Evolutionary conservation across 1,140 invertebrate genomes (phyloP).

Genomic region (Drosophila repleta): DNA sequence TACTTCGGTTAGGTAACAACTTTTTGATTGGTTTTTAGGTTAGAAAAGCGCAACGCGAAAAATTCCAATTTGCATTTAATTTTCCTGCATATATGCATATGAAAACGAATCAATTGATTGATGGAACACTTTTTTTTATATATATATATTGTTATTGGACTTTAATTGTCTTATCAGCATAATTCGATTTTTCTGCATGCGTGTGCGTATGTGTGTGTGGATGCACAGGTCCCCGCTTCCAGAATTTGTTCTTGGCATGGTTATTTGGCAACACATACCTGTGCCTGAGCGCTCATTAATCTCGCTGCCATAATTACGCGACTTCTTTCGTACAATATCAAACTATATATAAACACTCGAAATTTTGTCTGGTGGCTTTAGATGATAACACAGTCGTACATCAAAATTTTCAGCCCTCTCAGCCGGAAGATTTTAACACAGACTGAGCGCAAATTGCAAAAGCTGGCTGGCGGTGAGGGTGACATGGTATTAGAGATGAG

Average conservation of each 20-base stretch:
- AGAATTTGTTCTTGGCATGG: constrained; percentile 2
- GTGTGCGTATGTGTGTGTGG: constrained; percentile 13
- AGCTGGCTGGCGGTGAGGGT: constrained; percentile 29
- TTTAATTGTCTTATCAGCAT: constrained; percentile 52
- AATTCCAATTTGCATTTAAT: constrained; percentile 29
- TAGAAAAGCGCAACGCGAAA: constrained; percentile 67
- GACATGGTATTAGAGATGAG: constrained; percentile 33
- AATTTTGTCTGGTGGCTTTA: constrained; percentile 40
- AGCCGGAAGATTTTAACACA: constrained; percentile 82
- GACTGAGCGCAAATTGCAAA: constrained; percentile 53
- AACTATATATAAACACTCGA: constrained; percentile 47
- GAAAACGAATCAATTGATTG: constrained; percentile 35
- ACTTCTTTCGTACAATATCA: constrained; percentile 37
- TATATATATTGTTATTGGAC: constrained; percentile 36
- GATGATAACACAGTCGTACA: constrained; percentile 46
- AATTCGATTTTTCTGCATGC: constrained; percentile 3
- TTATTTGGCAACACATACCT: constrained; percentile 56
- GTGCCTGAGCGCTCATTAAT: constrained; percentile 72
- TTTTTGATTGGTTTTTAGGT: constrained; percentile 70
- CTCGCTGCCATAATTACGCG: constrained; percentile 74
- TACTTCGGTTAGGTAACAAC: constrained; percentile 71
- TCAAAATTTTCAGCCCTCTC: constrained; percentile 82
- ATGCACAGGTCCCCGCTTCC: constrained; percentile 34
- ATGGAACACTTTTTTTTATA: constrained; percentile 15
- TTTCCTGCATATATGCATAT: constrained; percentile 29